Conservation (phyloP, 1,140 invertebrate genomes). For the Zeugodacus cucurbitae region DNA sequence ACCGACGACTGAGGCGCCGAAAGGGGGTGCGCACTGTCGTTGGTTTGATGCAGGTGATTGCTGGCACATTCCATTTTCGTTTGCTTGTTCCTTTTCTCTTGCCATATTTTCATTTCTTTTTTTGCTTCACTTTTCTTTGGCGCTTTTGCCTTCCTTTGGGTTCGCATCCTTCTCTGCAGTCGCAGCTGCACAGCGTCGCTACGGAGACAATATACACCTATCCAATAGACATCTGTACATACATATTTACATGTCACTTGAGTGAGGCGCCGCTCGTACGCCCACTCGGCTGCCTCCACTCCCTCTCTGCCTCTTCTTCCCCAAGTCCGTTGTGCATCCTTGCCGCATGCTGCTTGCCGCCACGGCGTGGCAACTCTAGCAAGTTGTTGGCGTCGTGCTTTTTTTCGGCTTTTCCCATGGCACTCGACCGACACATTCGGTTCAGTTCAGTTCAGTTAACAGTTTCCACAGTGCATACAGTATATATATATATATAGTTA, state of each 20-base stretch:
- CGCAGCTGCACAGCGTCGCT: not conserved
- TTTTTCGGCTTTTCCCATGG: slow-evolving; percentile 22
- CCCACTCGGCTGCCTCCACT: not conserved
- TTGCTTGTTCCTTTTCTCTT: not conserved
- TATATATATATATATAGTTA: not conserved
- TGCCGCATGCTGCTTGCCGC: not conserved
- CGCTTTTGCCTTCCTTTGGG: not conserved
- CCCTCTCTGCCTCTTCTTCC: too few species aligned
- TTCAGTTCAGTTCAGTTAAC: slow-evolving; percentile 33
- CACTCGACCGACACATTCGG: slow-evolving; percentile 34
- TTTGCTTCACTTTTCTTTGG: not conserved
- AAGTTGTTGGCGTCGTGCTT: not conserved
- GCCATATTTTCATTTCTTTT: not conserved
- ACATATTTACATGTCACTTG: not conserved
- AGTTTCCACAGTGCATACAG: not conserved
- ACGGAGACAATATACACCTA: slow-evolving; percentile 12
- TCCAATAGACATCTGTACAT: not conserved
- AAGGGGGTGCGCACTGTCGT: not conserved
- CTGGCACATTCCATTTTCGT: not conserved
- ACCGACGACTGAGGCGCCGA: not conserved
- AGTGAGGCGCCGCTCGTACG: not conserved
- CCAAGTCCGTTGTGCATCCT: not conserved
- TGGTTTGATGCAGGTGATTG: slow-evolving; percentile 5
- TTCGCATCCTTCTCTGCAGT: not conserved
- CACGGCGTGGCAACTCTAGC: not conserved